Evolutionary conservation across 2,113 vertebrate genomes (phyloP).

Genomic region (Stigmatopora argus): DNA sequence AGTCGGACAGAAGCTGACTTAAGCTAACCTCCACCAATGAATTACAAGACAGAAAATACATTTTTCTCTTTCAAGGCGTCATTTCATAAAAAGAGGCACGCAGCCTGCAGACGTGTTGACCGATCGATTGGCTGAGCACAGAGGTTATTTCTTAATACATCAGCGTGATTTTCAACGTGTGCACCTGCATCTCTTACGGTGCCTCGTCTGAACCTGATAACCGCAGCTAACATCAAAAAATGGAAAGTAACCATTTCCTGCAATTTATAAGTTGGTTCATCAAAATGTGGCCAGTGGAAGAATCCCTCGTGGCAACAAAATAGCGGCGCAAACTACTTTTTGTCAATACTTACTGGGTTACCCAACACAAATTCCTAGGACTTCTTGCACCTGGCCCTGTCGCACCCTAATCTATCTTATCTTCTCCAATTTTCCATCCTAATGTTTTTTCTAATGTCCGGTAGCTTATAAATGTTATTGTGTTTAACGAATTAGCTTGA

Average conservation of each 20-base stretch:
- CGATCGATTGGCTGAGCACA: constrained; percentile 45
- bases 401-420: too few relatives aligned
- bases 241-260: constrained; percentile 10
- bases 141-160: constrained; percentile 43
- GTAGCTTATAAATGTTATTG: too few relatives aligned
- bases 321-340: too few relatives aligned
- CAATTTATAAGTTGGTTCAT: background rate
- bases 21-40: background rate
- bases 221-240: constrained; percentile 24
- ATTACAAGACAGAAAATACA: constrained; percentile 1
- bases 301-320: background rate
- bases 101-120: constrained; percentile 24
- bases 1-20: background rate
- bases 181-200: constrained; percentile 22
- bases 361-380: too few relatives aligned
- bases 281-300: background rate
- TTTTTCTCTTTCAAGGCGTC: background rate
- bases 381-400: too few relatives aligned
- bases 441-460: too few relatives aligned
- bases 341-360: too few relatives aligned
- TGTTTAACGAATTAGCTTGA: too few relatives aligned
- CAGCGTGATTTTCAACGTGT: constrained; percentile 42
- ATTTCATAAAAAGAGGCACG: constrained; percentile 12
- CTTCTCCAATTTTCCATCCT: too few relatives aligned
- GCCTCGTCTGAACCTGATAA: constrained; percentile 29